Evolutionary conservation across 1,140 invertebrate species (phyloP), one percentile per base, ranked within the genome.

Genomic region (Lycorma delicatula): DNA sequence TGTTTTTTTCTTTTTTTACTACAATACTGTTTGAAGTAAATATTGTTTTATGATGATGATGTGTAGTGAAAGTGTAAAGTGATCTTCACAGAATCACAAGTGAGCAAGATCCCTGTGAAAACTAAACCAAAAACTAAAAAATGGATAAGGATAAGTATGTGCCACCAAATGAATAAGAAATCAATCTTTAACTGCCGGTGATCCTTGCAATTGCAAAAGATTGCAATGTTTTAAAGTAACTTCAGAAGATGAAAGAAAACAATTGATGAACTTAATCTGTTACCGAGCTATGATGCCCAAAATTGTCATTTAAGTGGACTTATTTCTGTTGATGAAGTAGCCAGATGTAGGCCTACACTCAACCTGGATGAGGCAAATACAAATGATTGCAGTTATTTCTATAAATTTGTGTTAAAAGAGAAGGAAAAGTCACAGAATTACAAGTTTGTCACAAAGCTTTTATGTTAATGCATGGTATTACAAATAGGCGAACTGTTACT

Each of bases 201-300:
- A 52, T 18, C 50, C 50, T 4, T 60, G 58, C 23, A 44, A 60
- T 4, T 56, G 58, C 31, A 56, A 60, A 60, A 26, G 54, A 0
- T 58, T 41, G 28, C 20, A 56, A 25, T 60, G 59, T 52, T 60
- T 60, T 20, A 16, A 57, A 46, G 50, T 41, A 27, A 58, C 52
- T 52, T 38, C 58, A 28, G 27, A 11, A 26, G 41, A 44, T 26
- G 38, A 46, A 47, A 26, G 36, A 28, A 28, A 56, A 20, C 6
- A 27, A 34, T 54, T 25, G 36, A 3, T 18, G 29, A 54, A 18
- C 34, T 54, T n/a, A 54, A 54, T 54, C 28, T 36, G 9, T 6
- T 52, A 4, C 27, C 50, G n/a, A 29, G 25, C 16, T 52, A 11
- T 29, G 27, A 52, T 29, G 50, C 18, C 22, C 51, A 54, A 38